Conservation (phyloP, 2,888 invertebrate genomes). For the Chydorus sphaericus region DNA sequence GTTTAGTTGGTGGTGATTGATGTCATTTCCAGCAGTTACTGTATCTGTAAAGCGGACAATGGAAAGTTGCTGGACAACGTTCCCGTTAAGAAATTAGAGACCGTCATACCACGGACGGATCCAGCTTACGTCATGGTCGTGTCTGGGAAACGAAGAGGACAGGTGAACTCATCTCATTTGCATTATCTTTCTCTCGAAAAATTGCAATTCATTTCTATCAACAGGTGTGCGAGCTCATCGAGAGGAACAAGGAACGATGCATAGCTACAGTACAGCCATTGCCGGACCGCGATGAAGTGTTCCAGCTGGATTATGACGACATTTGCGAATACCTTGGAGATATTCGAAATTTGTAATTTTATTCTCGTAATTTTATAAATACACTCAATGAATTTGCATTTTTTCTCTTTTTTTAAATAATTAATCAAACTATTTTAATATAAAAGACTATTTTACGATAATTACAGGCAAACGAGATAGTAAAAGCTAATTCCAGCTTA, state of each 20-base stretch:
- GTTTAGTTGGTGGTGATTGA: constrained; percentile 18
- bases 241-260: constrained; percentile 28
- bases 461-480: too few species aligned
- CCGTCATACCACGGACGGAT: constrained; percentile 29
- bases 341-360: constrained; percentile 8
- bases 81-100: constrained; percentile 25
- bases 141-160: constrained; percentile 26
- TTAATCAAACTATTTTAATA: too few species aligned
- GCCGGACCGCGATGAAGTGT: constrained; percentile 27
- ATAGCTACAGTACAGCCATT: constrained; percentile 29
- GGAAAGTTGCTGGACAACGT: constrained; percentile 19
- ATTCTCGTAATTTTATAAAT: too few species aligned
- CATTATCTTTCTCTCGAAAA: not conserved
- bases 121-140: constrained; percentile 29
- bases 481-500: too few species aligned
- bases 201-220: constrained; percentile 10
- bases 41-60: constrained; percentile 17
- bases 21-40: constrained; percentile 16
- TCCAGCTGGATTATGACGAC: constrained; percentile 28
- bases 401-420: too few species aligned
- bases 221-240: constrained; percentile 28
- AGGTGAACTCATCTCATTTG: constrained; percentile 22
- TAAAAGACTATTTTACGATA: too few species aligned
- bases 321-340: constrained; percentile 32
- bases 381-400: too few species aligned